Conservation (phyloP, 2,888 invertebrate genomes). For the Cataglyphis livida region DNA sequence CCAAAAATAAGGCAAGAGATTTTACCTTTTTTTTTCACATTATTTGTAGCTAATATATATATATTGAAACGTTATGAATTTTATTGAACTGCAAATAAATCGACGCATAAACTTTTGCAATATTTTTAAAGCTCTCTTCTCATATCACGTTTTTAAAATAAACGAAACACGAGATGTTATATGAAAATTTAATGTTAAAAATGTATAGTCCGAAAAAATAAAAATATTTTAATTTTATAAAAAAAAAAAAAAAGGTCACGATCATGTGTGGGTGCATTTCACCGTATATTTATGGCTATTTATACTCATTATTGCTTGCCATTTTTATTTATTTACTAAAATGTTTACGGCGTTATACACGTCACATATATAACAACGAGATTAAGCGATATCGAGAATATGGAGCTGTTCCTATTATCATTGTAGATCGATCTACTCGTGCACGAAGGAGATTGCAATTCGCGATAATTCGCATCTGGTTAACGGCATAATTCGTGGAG, state of each 20-base stretch:
- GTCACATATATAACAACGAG: conserved; percentile 7
- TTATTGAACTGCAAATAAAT: not conserved
- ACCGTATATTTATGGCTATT: not conserved
- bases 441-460: conserved; percentile 37
- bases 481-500: conserved; percentile 51
- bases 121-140: not conserved
- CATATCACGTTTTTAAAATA: not conserved
- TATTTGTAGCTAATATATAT: conserved; percentile 5
- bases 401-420: conserved; percentile 34
- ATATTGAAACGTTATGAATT: conserved; percentile 16
- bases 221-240: conserved; percentile 7
- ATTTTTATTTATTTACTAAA: not conserved
- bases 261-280: not conserved
- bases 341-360: too few species aligned
- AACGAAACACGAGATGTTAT: not conserved
- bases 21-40: not conserved
- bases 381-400: conserved; percentile 39
- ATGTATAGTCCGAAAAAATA: not conserved
- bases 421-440: conserved; percentile 12
- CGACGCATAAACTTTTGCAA: not conserved
- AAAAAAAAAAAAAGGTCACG: not conserved
- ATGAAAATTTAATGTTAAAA: not conserved
- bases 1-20: not conserved
- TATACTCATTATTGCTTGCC: not conserved
- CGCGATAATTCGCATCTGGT: conserved; percentile 38